Evolutionary conservation across 2,797 vertebrate genomes (phyloP).

Genomic region (Rachycentron canadum): DNA sequence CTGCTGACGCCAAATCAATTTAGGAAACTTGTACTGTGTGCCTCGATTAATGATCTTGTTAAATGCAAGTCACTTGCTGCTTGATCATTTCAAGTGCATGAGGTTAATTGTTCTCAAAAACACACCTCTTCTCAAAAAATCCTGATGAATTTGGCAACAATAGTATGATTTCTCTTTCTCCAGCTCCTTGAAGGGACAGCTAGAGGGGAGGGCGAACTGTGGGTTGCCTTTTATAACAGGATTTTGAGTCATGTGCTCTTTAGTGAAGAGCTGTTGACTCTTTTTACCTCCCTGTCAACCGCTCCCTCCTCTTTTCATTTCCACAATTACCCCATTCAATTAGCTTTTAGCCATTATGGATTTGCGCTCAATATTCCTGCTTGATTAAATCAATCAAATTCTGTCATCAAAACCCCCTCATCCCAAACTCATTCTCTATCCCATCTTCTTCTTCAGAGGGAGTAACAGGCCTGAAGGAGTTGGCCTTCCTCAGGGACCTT

Average conservation of each 20-base stretch:
- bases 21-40: conserved; percentile 10
- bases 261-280: conserved; percentile 37
- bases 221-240: conserved; percentile 21
- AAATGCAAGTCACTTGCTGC: conserved; percentile 6
- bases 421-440: background rate
- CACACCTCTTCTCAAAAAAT: background rate
- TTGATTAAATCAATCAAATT: conserved; percentile 45
- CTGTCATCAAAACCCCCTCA: rapidly evolving
- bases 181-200: conserved; percentile 10
- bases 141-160: conserved; percentile 11
- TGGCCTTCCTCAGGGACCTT: conserved; percentile 96
- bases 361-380: conserved; percentile 31
- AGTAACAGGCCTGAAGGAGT: conserved; percentile 94
- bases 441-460: conserved; percentile 86
- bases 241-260: conserved; percentile 41
- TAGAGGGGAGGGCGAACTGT: conserved; percentile 10
- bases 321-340: conserved; percentile 26
- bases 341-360: conserved; percentile 14
- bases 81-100: background rate
- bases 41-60: conserved; percentile 21
- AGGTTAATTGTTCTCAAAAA: conserved; percentile 24
- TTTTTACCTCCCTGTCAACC: conserved; percentile 31
- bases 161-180: conserved; percentile 8
- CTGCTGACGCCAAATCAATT: conserved; percentile 24
- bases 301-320: conserved; percentile 40